Conservation (phyloP, 2,113 vertebrate genomes). For the Corapipo altera region DNA sequence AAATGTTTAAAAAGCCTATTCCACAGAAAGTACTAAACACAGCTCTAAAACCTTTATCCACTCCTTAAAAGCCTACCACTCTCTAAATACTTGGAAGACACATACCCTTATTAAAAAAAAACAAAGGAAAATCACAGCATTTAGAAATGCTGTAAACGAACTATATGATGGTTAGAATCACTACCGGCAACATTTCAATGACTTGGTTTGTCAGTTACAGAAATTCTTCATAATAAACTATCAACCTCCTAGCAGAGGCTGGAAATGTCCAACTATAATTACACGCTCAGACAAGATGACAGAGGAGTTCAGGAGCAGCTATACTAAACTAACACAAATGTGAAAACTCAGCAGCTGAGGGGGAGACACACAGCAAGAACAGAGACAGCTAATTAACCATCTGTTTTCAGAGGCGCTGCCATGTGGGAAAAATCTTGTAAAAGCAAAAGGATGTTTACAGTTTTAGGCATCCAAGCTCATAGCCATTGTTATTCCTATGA, state of each 20-base stretch:
- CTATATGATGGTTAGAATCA: background rate
- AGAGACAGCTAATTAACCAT: background rate
- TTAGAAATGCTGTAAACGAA: background rate
- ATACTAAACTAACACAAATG: constrained; percentile 20
- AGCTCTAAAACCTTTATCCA: background rate
- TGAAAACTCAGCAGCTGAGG: constrained; percentile 15
- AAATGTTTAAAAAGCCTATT: background rate
- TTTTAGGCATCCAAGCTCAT: background rate
- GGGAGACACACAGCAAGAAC: background rate
- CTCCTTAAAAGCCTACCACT: background rate
- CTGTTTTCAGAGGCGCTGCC: background rate
- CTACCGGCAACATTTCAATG: background rate
- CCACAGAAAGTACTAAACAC: background rate
- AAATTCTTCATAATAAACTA: background rate
- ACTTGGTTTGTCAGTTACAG: background rate
- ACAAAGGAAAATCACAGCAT: background rate
- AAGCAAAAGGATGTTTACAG: constrained; percentile 14
- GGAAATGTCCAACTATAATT: background rate
- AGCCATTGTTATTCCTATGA: background rate
- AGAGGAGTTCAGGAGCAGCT: constrained; percentile 12
- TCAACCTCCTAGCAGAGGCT: background rate
- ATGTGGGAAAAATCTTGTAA: background rate
- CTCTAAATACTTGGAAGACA: background rate
- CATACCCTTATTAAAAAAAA: background rate
- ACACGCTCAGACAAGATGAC: constrained; percentile 12